Evolutionary conservation across 2,113 vertebrate genomes (phyloP), one percentile per base, ranked within the genome.

Genomic region (zebrafish (Danio rerio)): DNA sequence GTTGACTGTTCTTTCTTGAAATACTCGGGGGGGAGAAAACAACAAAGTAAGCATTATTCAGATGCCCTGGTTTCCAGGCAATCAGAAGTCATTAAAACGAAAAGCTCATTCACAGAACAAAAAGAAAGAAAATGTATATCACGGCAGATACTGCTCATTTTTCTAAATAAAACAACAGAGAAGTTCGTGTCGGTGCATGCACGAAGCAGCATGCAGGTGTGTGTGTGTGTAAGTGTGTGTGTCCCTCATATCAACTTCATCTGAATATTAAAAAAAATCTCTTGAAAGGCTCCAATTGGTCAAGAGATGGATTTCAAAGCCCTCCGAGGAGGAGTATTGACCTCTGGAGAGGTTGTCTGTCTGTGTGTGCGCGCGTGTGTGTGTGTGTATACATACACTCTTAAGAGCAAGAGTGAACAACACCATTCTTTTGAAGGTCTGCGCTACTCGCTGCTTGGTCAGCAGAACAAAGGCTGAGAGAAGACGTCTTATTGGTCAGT

Each of bases 401-500:
- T 93, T 83, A 94, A 80, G 96, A 95, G 95, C 95, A 94, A 95
- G 94, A 79, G 92, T 93, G 90, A 94, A 94, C 40, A 85, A 96
- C 93, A 72, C 96, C 96, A 0, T 92, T 94, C 90, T 96, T 95
- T 91, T 97, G 95, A 83, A 95, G 90, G 86, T 98, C 96, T 3
- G 90, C 94, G 87, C 88, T 93, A 72, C 95, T 91, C 20, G 89
- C 85, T 63, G 93, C 95, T 88, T 94, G 90, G 70, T 98, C 97
- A 73, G 96, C 96, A 61, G 96, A 94, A 47, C 96, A 92, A 77
- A 98, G 91, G 89, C 87, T 95, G 91, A 99, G 88, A 53, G 96
- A 94, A 56, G 95, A 92, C 0, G 96, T 92, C 89, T 98, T 98
- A 91, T 88, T 96, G 47, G 95, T 94, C 55, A 99, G 92, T 85